Evolutionary conservation across 2,113 vertebrate species (phyloP).

Genomic region (Myxocyprinus asiaticus): DNA sequence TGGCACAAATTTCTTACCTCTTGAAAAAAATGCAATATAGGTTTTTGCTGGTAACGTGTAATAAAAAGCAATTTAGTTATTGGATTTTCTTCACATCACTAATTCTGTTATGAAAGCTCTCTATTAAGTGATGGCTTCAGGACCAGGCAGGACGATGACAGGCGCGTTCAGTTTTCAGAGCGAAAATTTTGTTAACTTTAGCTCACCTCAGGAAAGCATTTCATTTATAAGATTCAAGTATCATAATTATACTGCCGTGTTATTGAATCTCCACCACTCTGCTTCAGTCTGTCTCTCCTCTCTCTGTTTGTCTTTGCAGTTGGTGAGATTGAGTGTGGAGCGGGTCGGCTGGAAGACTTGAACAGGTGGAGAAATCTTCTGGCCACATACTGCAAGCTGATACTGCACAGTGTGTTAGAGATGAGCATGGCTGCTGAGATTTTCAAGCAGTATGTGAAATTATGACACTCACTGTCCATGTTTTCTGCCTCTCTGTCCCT

Average conservation of each 20-base stretch:
- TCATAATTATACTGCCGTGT: conserved; percentile 24
- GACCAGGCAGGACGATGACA: conserved; percentile 61
- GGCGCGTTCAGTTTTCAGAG: conserved; percentile 66
- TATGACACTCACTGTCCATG: conserved; percentile 55
- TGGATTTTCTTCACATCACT: conserved; percentile 68
- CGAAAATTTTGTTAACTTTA: conserved; percentile 72
- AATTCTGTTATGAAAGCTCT: conserved; percentile 66
- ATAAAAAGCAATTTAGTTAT: conserved; percentile 75
- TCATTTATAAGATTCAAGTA: conserved; percentile 60
- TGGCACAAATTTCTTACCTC: conserved; percentile 65
- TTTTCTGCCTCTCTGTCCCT: background rate
- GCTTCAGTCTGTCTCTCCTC: conserved; percentile 56
- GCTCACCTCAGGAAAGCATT: conserved; percentile 68
- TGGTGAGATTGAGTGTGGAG: conserved; percentile 62
- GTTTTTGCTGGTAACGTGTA: conserved; percentile 72
- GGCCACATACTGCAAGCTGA: conserved; percentile 86
- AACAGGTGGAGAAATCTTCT: conserved; percentile 80
- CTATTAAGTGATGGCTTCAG: conserved; percentile 69
- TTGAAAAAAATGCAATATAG: conserved; percentile 65
- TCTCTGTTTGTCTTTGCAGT: conserved; percentile 54
- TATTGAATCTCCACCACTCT: conserved; percentile 24
- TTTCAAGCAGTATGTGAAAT: conserved; percentile 88
- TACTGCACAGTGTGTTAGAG: conserved; percentile 83
- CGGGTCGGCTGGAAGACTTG: conserved; percentile 72
- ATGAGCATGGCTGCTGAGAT: conserved; percentile 83